Conservation (phyloP, 1,140 invertebrate species). For the Luehdorfia chinensis region DNA sequence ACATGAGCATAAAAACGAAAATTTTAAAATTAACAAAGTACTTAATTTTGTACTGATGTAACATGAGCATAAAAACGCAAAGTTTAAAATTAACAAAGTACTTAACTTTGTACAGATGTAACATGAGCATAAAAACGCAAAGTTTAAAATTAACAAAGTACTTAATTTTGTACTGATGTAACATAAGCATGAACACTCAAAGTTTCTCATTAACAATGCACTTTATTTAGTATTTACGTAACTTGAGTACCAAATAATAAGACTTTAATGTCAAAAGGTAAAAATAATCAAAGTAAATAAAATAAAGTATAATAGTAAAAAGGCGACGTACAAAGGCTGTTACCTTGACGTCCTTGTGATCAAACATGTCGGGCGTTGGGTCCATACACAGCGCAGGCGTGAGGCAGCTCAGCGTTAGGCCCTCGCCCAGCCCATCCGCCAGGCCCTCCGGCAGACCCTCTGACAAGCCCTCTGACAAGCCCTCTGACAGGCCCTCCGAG, state of each 20-base stretch:
- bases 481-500: not conserved
- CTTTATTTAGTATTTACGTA: too few species aligned
- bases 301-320: constrained; percentile 6
- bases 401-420: constrained; percentile 40
- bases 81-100: too few species aligned
- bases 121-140: too few species aligned
- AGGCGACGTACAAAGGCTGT: constrained; percentile 3
- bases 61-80: too few species aligned
- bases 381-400: constrained; percentile 61
- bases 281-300: constrained; percentile 4
- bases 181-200: too few species aligned
- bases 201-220: too few species aligned
- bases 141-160: too few species aligned
- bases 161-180: too few species aligned
- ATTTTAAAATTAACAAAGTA: too few species aligned
- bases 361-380: constrained; percentile 47
- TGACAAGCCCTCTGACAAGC: constrained; percentile 26
- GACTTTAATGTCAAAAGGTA: not conserved
- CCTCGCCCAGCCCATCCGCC: constrained; percentile 26
- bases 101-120: too few species aligned
- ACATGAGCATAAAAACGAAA: too few species aligned
- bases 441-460: not conserved
- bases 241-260: constrained; percentile 1
- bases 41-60: too few species aligned
- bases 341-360: constrained; percentile 67